phyloP scores from a whole-genome alignment of 37 sponge, comb jelly and placozoan species.

The Axinella damicornis region DNA sequence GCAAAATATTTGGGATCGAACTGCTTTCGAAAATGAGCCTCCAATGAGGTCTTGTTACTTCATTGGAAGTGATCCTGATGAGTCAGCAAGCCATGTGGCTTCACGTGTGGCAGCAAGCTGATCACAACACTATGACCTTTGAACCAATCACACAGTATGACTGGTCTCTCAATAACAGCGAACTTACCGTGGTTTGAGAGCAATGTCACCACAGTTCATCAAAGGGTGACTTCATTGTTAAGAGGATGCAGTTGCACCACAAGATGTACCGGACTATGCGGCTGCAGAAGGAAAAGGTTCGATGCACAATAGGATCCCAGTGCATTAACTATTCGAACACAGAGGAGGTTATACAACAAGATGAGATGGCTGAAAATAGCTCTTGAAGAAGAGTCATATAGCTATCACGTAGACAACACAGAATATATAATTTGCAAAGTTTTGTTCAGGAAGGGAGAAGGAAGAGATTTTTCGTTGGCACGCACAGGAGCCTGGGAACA shows the following conservation, averaged over 20 bases:
- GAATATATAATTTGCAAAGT: neutral
- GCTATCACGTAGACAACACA: no score
- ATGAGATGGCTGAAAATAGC: neutral
- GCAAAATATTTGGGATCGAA: slow-evolving; percentile 20
- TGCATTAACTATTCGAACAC: neutral
- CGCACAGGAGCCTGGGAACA: no score
- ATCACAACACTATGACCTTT: neutral
- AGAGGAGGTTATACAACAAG: neutral
- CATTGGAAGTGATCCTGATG: slow-evolving; percentile 28
- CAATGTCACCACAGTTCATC: neutral
- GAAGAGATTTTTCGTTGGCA: neutral
- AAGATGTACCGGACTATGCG: neutral
- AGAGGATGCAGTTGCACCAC: neutral
- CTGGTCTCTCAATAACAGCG: neutral
- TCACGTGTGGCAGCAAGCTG: slow-evolving; percentile 16
- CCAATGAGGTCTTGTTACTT: neutral
- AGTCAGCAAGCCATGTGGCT: no score
- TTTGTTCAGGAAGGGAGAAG: neutral
- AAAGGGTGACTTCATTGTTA: neutral
- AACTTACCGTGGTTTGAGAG: slow-evolving; percentile 9
- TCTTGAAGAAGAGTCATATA: neutral
- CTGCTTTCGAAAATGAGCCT: slow-evolving; percentile 23
- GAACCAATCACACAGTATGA: neutral
- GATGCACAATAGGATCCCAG: neutral
- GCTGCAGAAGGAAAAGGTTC: neutral